Percentiles rank a stretch among this genome's conserved stretches.
These are phyloP conservation scores for Scomber colias DNA, from an alignment of 2,113 vertebrate species.

Conservation along the genomic window DNA sequence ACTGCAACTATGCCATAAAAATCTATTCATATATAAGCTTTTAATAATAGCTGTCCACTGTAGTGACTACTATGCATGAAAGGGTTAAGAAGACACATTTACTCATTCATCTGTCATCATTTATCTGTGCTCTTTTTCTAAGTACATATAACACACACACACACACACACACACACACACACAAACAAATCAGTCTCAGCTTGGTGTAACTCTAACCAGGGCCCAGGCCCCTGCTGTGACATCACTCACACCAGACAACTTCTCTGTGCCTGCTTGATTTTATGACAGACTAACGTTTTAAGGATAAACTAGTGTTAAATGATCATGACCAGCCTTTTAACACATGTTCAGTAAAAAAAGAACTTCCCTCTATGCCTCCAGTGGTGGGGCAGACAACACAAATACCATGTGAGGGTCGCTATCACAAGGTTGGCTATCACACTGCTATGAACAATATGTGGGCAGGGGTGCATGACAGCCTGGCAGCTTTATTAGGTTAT, in stretches of 20 bases:
- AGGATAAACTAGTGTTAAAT: conserved; percentile 50
- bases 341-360: conserved; percentile 6
- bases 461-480: conserved; percentile 17
- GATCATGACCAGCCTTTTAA: conserved; percentile 23
- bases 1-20: too few species aligned
- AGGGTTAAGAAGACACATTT: not conserved
- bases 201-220: not conserved
- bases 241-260: conserved; percentile 3
- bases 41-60: too few species aligned
- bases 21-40: too few species aligned
- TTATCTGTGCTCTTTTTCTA: not conserved
- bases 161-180: not conserved
- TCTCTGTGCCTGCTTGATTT: not conserved
- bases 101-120: not conserved
- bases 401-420: not conserved
- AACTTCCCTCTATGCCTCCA: not conserved
- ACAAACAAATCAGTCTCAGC: not conserved
- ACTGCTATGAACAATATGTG: conserved; percentile 7
- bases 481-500: conserved; percentile 47
- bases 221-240: not conserved
- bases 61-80: too few species aligned
- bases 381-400: not conserved
- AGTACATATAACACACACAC: not conserved
- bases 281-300: conserved; percentile 22
- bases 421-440: conserved; percentile 5